Conservation (phyloP, 2,888 invertebrate genomes). For the Flexamia atlantica region DNA sequence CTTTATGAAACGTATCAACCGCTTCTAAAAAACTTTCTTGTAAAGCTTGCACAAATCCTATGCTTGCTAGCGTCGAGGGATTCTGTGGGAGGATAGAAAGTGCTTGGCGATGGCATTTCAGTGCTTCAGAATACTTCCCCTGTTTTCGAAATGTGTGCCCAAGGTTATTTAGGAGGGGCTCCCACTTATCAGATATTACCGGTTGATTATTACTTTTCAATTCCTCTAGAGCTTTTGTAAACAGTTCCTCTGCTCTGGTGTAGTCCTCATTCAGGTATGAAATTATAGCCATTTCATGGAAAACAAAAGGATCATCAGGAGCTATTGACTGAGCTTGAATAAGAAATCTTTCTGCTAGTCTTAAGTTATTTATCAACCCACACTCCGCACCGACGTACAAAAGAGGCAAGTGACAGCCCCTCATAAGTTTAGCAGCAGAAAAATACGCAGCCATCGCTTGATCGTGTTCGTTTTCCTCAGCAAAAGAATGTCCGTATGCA, state of each 20-base stretch:
- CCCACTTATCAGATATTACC: conserved; percentile 88
- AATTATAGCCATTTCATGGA: conserved; percentile 97
- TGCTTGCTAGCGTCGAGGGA: conserved; percentile 87
- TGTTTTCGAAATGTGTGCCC: conserved; percentile 92
- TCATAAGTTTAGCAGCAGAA: conserved; percentile 97
- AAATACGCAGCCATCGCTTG: conserved; percentile 99
- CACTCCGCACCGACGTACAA: conserved; percentile 98
- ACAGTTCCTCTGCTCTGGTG: conserved; percentile 84
- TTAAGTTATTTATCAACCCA: conserved; percentile 94
- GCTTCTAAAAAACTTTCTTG: conserved; percentile 85
- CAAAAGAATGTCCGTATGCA: conserved; percentile 98
- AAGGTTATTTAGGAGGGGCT: conserved; percentile 93
- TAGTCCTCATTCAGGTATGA: conserved; percentile 90
- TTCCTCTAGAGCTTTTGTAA: conserved; percentile 83
- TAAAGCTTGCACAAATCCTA: conserved; percentile 91
- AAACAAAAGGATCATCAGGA: conserved; percentile 92
- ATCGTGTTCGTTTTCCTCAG: conserved; percentile 97
- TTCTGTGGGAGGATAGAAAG: conserved; percentile 85
- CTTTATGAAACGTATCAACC: conserved; percentile 93
- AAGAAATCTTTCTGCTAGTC: conserved; percentile 95
- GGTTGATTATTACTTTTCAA: conserved; percentile 80
- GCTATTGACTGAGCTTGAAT: conserved; percentile 89
- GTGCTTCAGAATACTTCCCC: conserved; percentile 88
- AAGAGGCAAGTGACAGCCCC: conserved; percentile 95
- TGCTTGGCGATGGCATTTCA: conserved; percentile 90